Evolutionary conservation across 2,797 vertebrate genomes (phyloP).

Genomic region (Sebastes jordani): DNA sequence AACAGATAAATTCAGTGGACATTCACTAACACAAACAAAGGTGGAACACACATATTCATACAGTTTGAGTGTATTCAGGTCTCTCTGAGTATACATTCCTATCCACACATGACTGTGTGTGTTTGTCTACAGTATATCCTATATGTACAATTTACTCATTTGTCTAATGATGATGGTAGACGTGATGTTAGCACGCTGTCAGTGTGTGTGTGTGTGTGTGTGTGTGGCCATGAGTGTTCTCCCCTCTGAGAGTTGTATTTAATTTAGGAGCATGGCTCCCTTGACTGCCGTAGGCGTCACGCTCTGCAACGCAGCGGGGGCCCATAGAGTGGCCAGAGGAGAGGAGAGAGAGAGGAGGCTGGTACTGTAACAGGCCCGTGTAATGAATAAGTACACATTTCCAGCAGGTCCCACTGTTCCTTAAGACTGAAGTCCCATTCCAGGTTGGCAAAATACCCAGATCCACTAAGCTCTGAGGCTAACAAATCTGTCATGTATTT

Average conservation of each 20-base stretch:
- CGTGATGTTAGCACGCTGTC: not conserved
- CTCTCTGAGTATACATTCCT: not conserved
- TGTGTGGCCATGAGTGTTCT: conserved; percentile 83
- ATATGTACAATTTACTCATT: not conserved
- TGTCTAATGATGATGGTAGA: not conserved
- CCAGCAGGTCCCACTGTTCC: not conserved
- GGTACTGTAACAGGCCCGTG: not conserved
- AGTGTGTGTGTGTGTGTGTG: conserved; percentile 70
- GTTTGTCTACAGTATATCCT: not conserved
- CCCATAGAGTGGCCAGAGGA: conserved; percentile 10
- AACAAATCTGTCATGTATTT: not conserved
- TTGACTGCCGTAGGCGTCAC: conserved; percentile 47
- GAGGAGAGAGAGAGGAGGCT: not conserved
- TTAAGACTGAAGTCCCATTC: not conserved
- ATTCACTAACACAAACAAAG: conserved; percentile 63
- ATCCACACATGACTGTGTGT: not conserved
- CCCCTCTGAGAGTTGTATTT: conserved; percentile 79
- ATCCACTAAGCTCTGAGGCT: not conserved
- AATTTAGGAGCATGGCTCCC: conserved; percentile 64
- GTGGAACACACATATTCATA: not conserved
- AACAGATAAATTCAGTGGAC: conserved; percentile 88
- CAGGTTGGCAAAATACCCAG: not conserved
- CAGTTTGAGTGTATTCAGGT: not conserved
- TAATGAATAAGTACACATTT: not conserved
- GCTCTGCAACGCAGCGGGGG: conserved; percentile 36